A percentile compares a stretch with the other conserved stretches of the same genome.
These are phyloP conservation scores for Pholis gunnellus DNA, from an alignment of 2,113 vertebrate genomes.

Conservation along the genomic window DNA sequence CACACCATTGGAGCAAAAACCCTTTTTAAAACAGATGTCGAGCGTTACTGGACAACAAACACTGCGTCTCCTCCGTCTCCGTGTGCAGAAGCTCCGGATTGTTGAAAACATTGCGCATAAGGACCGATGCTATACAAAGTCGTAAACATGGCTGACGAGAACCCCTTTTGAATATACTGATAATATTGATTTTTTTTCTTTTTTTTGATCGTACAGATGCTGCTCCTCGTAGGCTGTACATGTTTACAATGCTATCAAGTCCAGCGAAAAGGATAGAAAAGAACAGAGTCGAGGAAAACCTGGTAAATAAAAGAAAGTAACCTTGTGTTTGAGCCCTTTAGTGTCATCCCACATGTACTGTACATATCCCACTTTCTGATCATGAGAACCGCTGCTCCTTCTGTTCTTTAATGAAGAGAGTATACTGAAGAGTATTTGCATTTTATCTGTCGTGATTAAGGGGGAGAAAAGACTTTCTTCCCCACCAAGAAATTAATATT, in stretches of 20 bases:
- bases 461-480: not conserved
- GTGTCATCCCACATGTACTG: conserved; percentile 53
- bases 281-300: conserved; percentile 26
- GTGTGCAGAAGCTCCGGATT: conserved; percentile 57
- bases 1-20: conserved; percentile 51
- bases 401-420: conserved; percentile 22
- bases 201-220: conserved; percentile 12
- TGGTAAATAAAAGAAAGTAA: conserved; percentile 29
- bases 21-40: conserved; percentile 42
- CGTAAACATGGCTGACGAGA: conserved; percentile 69
- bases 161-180: conserved; percentile 31
- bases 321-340: conserved; percentile 76
- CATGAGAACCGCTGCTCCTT: conserved; percentile 18
- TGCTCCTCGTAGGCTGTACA: conserved; percentile 37
- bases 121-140: conserved; percentile 68
- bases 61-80: conserved; percentile 42
- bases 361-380: conserved; percentile 39
- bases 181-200: conserved; percentile 16
- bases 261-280: conserved; percentile 48
- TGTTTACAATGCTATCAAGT: conserved; percentile 27
- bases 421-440: conserved; percentile 22
- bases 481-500: conserved; percentile 48
- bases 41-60: conserved; percentile 57
- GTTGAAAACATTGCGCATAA: conserved; percentile 55
- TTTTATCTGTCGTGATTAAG: conserved; percentile 23